phyloP scores from a whole-genome alignment of 2,113 vertebrate species.

The Lutjanus erythropterus region DNA sequence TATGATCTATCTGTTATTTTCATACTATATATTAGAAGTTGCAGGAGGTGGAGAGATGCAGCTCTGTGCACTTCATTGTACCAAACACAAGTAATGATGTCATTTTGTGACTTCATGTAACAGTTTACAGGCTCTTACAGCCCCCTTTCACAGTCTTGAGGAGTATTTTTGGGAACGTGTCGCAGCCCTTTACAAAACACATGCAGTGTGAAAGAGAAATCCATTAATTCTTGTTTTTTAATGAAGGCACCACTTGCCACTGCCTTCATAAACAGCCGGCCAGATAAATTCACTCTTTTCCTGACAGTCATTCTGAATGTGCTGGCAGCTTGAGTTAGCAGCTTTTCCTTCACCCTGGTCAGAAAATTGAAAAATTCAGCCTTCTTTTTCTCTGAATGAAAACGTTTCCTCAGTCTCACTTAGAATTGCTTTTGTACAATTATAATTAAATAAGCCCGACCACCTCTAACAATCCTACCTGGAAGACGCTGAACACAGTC shows the following conservation, averaged over 20 bases:
- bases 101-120: slow-evolving; percentile 8
- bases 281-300: slow-evolving; percentile 8
- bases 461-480: slow-evolving; percentile 1
- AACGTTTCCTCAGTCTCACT: not conserved
- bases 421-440: slow-evolving; percentile 12
- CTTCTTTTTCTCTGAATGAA: slow-evolving; percentile 2
- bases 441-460: slow-evolving; percentile 3
- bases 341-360: slow-evolving; percentile 1
- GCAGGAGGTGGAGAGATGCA: too few relatives aligned
- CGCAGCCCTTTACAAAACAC: slow-evolving; percentile 19
- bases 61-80: not conserved
- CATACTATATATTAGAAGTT: too few relatives aligned
- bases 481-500: slow-evolving; percentile 15
- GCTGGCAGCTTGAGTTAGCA: slow-evolving; percentile 15
- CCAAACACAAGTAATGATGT: not conserved
- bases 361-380: slow-evolving; percentile 5
- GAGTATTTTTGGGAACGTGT: slow-evolving; percentile 2
- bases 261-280: slow-evolving; percentile 7
- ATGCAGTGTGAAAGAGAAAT: slow-evolving; percentile 29
- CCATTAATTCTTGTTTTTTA: slow-evolving; percentile 25
- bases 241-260: not conserved
- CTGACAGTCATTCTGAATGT: slow-evolving; percentile 7
- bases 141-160: not conserved
- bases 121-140: not conserved
- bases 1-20: too few relatives aligned